Evolutionary conservation across 2,888 invertebrate genomes (phyloP), one percentile per base, ranked within the genome.

Genomic region (Blastobasis lacticolella): DNA sequence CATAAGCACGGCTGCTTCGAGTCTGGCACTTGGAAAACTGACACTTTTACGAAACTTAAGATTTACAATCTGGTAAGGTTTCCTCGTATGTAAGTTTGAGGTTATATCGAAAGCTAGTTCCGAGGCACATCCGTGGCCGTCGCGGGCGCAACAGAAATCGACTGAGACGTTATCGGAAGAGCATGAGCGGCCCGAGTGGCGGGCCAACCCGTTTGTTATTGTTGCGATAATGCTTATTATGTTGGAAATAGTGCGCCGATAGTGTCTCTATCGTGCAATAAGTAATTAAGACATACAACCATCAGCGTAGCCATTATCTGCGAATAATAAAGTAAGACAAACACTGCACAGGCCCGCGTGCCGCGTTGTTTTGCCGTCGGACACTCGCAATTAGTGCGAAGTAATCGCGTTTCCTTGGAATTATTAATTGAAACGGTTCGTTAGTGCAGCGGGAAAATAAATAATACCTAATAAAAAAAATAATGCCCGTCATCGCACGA

Each of bases 151-250:
- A 62, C 60, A 60, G 63, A 66, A 69, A 67, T 61, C 62, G 54
- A 73, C 72, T 73, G 74, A 70, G 66, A 58, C 57, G 56, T 50
- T 55, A 63, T 54, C 49, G 60, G 64, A 75, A 75, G 75, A 76
- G 75, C 77, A 61, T 60, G 55, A 48, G 36, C 23, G 8, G 9
- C 38, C 10, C 48, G 51, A 45, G 45, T 46, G 45, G 38, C 40
- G 38, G 48, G 52, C 53, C 56, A 52, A 50, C 49, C 43, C 78
- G 71, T 78, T 78, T 87, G 84, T 87, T 87, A 82, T 87, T 87
- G 79, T 85, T 81, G 76, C 80, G 87, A 87, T 87, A 87, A 86
- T 82, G 73, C 77, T 83, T 85, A 83, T 85, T 86, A 85, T 83
- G 82, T 82, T 84, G 78, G 78, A 79, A 84, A 84, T 83, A 80